Evolutionary conservation across 64 coral and sea anemone species (phyloP), one percentile per base, ranked within the genome.

Genomic region (Anthopleura sola): DNA sequence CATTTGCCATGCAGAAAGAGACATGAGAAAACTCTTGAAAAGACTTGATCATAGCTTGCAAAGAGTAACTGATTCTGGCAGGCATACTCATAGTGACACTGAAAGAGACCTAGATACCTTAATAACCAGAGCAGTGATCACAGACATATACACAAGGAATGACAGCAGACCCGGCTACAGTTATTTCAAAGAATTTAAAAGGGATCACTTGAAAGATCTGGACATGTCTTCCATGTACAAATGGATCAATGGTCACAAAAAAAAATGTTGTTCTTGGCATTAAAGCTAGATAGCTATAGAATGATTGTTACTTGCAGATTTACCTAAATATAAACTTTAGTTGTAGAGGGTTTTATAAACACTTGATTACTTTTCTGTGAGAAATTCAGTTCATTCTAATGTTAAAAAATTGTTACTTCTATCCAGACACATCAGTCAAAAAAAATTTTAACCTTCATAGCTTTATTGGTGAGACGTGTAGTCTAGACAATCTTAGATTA

Each of bases 221-320:
- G 83, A 90, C 21, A 79, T 86, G 38, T 94, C 92, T 83, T 20
- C n/a, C 19, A 90, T 94, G 47, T 94, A 90, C 85, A 86, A 82
- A 34, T 94, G 92, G 87, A 94, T 94, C 31, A 90, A 90, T 78
- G 69, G 38, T 37, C 92, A 94, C 55, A n/a, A 94, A 94, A 40
- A 93, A 90, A 46, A 93, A 93, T 60, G 54, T 90, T 17, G 11
- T 47, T 29, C 29, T 89, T 81, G 92, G 83, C 37, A 89, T 82
- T 31, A 93, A 83, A 83, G 92, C 92, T 81, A 86, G 87, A 76
- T 93, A 93, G 55, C 46, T 48, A 48, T 56, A 6, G 55, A 56
- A 2, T 6, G 19, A 2, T 56, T 56, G 14, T 56, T 18, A 56
- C 17, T 56, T 12, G 14, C 55, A 56, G 14, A 3, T 56, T n/a